Conservation (phyloP, 2,888 invertebrate species). For the Drosophila bunnanda region DNA sequence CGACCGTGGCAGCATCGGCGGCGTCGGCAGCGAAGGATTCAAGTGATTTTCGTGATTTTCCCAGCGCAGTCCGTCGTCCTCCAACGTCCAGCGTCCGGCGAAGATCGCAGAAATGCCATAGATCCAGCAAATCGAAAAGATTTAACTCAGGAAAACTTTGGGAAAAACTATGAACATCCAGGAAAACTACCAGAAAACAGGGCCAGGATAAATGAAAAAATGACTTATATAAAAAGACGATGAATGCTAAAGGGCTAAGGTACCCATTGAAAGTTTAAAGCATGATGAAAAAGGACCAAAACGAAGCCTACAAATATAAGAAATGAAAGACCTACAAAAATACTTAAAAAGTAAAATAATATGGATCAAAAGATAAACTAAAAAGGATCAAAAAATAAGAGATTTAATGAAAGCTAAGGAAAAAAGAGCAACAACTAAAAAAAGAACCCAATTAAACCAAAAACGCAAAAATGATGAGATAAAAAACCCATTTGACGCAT, state of each 20-base stretch:
- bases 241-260: no score
- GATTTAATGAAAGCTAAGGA: neutral
- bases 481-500: conserved; percentile 2
- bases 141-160: neutral
- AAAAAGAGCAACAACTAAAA: neutral
- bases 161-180: neutral
- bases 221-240: no score
- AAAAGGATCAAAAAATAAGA: no score
- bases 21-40: conserved; percentile 9
- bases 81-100: conserved; percentile 18
- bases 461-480: neutral
- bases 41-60: conserved; percentile 38
- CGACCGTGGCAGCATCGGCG: conserved; percentile 20
- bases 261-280: no score
- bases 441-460: neutral
- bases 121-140: neutral
- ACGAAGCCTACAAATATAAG: no score
- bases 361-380: neutral
- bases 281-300: no score
- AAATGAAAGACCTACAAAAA: no score
- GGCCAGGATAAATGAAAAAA: no score
- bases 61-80: conserved; percentile 35
- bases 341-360: neutral
- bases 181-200: neutral
- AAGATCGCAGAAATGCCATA: conserved; percentile 13